These are phyloP conservation scores for Lemur catta DNA, from an alignment of 2,797 vertebrate genomes.

Conservation along the genomic window DNA sequence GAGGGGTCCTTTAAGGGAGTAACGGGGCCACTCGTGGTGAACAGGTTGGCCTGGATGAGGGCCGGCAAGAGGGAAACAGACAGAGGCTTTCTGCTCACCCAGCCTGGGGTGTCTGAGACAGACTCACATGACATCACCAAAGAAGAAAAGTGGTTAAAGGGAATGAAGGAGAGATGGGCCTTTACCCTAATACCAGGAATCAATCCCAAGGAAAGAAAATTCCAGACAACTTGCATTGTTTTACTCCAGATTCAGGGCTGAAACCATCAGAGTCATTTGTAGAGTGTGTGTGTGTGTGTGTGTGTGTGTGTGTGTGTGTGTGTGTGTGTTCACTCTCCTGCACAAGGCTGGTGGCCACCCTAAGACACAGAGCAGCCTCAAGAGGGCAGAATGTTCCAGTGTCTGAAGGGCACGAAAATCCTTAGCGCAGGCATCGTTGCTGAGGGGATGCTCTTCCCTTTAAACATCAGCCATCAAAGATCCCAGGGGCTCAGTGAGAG, in stretches of 20 bases:
- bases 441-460: neutral
- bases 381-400: too few species aligned
- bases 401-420: neutral
- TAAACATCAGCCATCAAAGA: neutral
- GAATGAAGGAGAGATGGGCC: neutral
- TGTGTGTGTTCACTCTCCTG: neutral
- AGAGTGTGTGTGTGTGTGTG: neutral
- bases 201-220: neutral
- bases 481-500: too few species aligned
- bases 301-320: too few species aligned
- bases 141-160: neutral
- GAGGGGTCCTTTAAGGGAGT: neutral
- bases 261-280: neutral
- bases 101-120: neutral
- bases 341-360: neutral
- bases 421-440: accelerated
- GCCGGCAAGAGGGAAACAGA: neutral
- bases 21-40: neutral
- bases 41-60: neutral
- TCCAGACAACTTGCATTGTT: neutral
- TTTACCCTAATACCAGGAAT: neutral
- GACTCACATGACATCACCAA: neutral
- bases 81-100: neutral
- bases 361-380: neutral
- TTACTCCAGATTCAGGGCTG: neutral